These are phyloP conservation scores for Karalla daura DNA, from an alignment of 2,797 vertebrate genomes.

Conservation along the genomic window DNA sequence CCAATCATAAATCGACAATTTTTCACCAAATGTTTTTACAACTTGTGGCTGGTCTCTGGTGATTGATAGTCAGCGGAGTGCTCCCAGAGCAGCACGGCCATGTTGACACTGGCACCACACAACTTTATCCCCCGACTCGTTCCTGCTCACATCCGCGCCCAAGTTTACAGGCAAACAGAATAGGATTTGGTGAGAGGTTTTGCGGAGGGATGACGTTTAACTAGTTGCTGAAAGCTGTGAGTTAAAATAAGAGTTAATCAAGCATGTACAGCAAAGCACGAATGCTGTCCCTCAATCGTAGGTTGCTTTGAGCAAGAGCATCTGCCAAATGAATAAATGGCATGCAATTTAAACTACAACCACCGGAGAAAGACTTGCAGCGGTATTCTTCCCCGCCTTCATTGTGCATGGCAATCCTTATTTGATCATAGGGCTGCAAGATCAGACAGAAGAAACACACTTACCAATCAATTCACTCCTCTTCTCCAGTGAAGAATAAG, in stretches of 20 bases:
- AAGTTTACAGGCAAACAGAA: slow-evolving; percentile 34
- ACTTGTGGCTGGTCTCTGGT: slow-evolving; percentile 48
- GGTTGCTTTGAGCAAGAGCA: no score
- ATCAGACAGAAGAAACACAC: slow-evolving; percentile 3
- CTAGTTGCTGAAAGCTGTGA: slow-evolving; percentile 53
- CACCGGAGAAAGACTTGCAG: neutral
- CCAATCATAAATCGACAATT: slow-evolving; percentile 59
- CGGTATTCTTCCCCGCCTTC: neutral
- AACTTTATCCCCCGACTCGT: slow-evolving; percentile 20
- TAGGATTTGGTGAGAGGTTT: slow-evolving; percentile 32
- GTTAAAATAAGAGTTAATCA: slow-evolving; percentile 36
- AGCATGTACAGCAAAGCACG: no score
- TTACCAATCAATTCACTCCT: slow-evolving; percentile 16
- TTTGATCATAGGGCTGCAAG: neutral
- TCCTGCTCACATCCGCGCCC: slow-evolving; percentile 24
- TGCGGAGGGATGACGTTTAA: slow-evolving; percentile 46
- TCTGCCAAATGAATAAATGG: no score
- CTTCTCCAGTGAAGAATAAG: slow-evolving; percentile 23
- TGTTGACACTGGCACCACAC: slow-evolving; percentile 52
- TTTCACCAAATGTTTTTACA: slow-evolving; percentile 61
- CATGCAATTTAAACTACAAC: no score
- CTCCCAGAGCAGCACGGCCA: slow-evolving; percentile 46
- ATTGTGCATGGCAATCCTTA: slow-evolving; percentile 1
- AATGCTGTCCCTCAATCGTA: no score
- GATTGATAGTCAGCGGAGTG: slow-evolving; percentile 55